Base-by-base conservation (phyloP, 2,888 invertebrate genomes). In the Shargacucullia verbasci region DNA sequence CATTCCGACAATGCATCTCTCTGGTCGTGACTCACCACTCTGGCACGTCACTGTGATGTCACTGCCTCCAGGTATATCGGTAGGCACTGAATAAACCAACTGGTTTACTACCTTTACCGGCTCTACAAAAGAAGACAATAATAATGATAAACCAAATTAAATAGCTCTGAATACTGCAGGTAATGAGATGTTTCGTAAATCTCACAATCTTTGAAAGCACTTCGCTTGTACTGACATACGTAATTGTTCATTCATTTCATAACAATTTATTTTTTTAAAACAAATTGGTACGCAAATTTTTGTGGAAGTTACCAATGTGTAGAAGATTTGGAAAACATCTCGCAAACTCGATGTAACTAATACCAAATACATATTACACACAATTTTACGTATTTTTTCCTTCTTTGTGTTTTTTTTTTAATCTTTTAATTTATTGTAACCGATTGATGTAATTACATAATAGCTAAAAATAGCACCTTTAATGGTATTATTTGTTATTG, bases 21-120 rank as follows among this genome's bases (percentile, higher is more conserved):
- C 61, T 65, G 65, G 46, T 70, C 65, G 66, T 87, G 88, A 88
- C 77, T 88, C 88, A 88, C 69, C 58, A 45, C 65, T 44, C 29
- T 59, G 75, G 78, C 73, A 74, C 77, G 84, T 80, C 76, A 77
- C 47, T 43, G 64, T 84, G 83, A 84, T 79, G 83, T 85, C 84
- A 87, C 69, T 69, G 25, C 55, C 50, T 61, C 66, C 76, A 79
- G 80, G 79, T 80, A 79, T 35, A 41, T 60, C 37, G 41, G 46
- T 58, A 63, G 38, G 59, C 58, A 70, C 49, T 33, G 38, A 53
- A 65, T 57, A 48, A 52, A 53, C 45, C 41, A 9, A 38, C 10
- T 34, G 25, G 25, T 49, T 63, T 58, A 57, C 41, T 35, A 15
- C 54, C 38, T 49, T 48, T 52, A 50, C 40, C 12, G 31, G 15